These are phyloP conservation scores for Procavia capensis DNA, from an alignment of 2,113 vertebrate species.

Conservation along the genomic window DNA sequence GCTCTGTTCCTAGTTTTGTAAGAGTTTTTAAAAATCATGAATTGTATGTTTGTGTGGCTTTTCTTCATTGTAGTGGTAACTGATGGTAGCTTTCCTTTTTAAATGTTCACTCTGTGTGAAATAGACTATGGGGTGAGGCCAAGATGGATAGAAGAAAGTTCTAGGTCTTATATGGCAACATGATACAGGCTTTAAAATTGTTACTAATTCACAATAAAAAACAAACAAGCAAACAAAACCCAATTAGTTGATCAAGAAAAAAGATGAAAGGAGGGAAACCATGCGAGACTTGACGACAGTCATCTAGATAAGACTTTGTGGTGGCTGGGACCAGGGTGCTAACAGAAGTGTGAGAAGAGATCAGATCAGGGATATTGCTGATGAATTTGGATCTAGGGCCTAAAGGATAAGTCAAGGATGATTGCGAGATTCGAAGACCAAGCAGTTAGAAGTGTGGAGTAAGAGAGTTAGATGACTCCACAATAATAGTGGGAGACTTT, in stretches of 20 bases:
- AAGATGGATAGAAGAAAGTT: slow-evolving; percentile 7
- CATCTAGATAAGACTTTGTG: slow-evolving; percentile 3
- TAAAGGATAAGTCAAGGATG: slow-evolving; percentile 30
- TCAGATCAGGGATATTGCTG: slow-evolving; percentile 41
- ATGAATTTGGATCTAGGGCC: slow-evolving; percentile 51
- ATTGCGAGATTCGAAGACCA: slow-evolving; percentile 36
- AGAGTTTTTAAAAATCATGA: slow-evolving; percentile 17
- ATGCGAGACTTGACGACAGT: slow-evolving; percentile 20
- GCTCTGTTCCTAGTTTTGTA: not conserved
- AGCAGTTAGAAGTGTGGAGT: not conserved
- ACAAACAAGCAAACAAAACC: too few relatives aligned
- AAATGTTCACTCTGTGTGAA: not conserved
- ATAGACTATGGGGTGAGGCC: not conserved
- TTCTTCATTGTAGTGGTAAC: slow-evolving; percentile 12
- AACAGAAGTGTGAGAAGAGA: slow-evolving; percentile 8
- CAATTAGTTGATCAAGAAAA: too few relatives aligned
- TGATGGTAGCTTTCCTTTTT: slow-evolving; percentile 35
- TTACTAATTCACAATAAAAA: too few relatives aligned
- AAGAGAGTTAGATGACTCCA: too few relatives aligned
- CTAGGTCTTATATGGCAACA: too few relatives aligned
- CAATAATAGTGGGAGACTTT: too few relatives aligned
- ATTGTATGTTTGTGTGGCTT: not conserved
- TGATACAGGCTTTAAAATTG: too few relatives aligned
- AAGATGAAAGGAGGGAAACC: slow-evolving; percentile 1
- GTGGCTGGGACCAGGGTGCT: not conserved